phyloP scores from a whole-genome alignment of 2,113 vertebrate species.

The Myanophis thanlyinensis region DNA sequence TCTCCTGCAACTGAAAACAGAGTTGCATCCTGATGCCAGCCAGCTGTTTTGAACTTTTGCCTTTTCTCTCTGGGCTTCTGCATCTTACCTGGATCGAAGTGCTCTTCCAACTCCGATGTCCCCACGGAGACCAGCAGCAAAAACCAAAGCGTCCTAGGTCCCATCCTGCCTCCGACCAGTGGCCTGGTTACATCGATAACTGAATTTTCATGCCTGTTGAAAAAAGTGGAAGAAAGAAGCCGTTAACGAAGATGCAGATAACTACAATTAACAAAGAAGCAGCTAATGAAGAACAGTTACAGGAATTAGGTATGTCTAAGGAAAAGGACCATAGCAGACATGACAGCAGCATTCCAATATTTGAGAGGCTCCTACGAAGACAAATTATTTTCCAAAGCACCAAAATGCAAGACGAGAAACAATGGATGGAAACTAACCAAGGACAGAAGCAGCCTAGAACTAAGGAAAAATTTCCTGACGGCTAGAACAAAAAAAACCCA shows the following conservation, averaged over 20 bases:
- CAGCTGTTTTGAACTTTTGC: too few relatives aligned
- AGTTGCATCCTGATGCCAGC: too few relatives aligned
- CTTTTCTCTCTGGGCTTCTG: not conserved
- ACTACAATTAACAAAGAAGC: not conserved
- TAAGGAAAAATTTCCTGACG: too few relatives aligned
- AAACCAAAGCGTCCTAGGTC: slow-evolving; percentile 8
- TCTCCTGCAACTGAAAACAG: not conserved
- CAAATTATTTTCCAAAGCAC: not conserved
- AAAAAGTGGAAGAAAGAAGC: not conserved
- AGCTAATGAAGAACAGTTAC: not conserved
- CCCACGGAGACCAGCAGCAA: slow-evolving; percentile 12
- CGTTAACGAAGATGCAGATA: not conserved
- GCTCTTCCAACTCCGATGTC: slow-evolving; percentile 60
- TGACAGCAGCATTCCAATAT: not conserved
- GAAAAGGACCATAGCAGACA: not conserved
- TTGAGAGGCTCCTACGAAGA: not conserved
- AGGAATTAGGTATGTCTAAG: not conserved
- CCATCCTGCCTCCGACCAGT: slow-evolving; percentile 32
- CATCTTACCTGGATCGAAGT: slow-evolving; percentile 64
- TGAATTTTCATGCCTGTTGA: slow-evolving; percentile 49
- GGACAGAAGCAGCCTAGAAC: not conserved
- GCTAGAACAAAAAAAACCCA: too few relatives aligned
- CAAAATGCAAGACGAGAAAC: not conserved
- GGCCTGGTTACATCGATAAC: slow-evolving; percentile 20
- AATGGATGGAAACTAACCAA: not conserved